Evolutionary conservation across 2,113 vertebrate genomes (phyloP), one percentile per base, ranked within the genome.

Genomic region (Erythrocercus mccallii): DNA sequence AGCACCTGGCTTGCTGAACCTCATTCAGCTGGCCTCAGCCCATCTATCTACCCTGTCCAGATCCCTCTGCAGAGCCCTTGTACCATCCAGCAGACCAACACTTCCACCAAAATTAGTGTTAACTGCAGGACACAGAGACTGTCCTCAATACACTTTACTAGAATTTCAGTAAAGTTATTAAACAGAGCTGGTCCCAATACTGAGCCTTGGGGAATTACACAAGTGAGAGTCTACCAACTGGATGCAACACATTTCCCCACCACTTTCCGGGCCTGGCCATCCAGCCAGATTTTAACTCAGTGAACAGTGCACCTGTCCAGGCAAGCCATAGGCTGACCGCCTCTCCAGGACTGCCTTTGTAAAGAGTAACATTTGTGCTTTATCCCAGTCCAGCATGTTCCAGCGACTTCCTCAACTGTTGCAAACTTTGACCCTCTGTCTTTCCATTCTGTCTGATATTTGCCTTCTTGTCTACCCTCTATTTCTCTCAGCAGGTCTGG

Each of bases 241-340:
- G 8, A 47, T 56, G 19, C 19, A 65, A 19, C 8, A n/a, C 15
- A 38, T 35, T n/a, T 57, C 30, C 23, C 30, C n/a, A 47, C 4
- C 8, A 30, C 10, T 21, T 30, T 40, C 51, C 35, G 20, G 42
- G 24, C 16, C 30, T 42, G 35, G 25, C 15, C 8, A 30, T 24
- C 20, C 42, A 57, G 23, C 2, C 24, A 48, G 19, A 56, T 65
- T 65, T 65, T 24, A 30, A 12, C 35, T 35, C 42, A 57, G 30
- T 24, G 30, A 48, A 15, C 48, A 30, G 10, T 8, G 19, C 5
- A 30, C 30, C 17, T 56, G 28, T n/a, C 23, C 0, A 0, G 47
- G 15, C 2, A 5, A 64, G 7, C 40, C 15, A 23, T 8, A 10
- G 27, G 28, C 23, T 40, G 23, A 12, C n/a, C 19, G 6, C 35